Percentiles rank a stretch among this genome's conserved stretches.
phyloP scores from a whole-genome alignment of 2,888 invertebrate species.

The Clepsis dumicolana region DNA sequence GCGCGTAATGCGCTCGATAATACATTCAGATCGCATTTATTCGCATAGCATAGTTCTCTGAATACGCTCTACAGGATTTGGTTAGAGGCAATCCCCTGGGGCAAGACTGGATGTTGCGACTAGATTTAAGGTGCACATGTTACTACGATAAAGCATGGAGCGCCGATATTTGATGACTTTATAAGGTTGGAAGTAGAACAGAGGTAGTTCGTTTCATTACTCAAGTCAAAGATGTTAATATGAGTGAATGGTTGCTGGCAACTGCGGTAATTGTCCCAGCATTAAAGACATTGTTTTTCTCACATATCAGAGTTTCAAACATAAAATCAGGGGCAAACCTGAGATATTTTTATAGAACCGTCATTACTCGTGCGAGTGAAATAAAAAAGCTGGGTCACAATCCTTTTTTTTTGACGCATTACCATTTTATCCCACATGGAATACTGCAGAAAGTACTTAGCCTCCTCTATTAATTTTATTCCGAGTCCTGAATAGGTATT shows the following conservation, averaged over 20 bases:
- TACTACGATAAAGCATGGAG: neutral
- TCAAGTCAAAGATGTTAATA: neutral
- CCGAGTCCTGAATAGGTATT: conserved; percentile 45
- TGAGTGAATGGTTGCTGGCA: too few relatives aligned
- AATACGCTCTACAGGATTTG: conserved; percentile 70
- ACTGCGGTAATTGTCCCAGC: too few relatives aligned
- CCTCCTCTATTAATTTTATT: conserved; percentile 51
- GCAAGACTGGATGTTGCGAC: conserved; percentile 60
- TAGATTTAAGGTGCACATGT: conserved; percentile 41
- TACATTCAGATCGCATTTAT: conserved; percentile 83
- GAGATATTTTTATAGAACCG: too few relatives aligned
- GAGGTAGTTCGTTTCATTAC: neutral
- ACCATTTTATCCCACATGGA: neutral
- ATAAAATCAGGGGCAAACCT: too few relatives aligned
- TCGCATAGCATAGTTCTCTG: conserved; percentile 70
- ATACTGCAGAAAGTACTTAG: conserved; percentile 31
- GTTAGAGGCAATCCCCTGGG: conserved; percentile 72
- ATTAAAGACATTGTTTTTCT: too few relatives aligned
- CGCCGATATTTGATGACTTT: neutral
- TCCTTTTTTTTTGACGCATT: neutral
- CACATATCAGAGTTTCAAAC: too few relatives aligned
- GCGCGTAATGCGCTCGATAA: conserved; percentile 81
- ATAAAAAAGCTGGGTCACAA: neutral
- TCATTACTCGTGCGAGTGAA: too few relatives aligned
- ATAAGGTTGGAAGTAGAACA: neutral